Percentiles rank a stretch among this genome's conserved stretches.
phyloP scores from a whole-genome alignment of 2,888 invertebrate genomes.

The Achlya flavicornis region DNA sequence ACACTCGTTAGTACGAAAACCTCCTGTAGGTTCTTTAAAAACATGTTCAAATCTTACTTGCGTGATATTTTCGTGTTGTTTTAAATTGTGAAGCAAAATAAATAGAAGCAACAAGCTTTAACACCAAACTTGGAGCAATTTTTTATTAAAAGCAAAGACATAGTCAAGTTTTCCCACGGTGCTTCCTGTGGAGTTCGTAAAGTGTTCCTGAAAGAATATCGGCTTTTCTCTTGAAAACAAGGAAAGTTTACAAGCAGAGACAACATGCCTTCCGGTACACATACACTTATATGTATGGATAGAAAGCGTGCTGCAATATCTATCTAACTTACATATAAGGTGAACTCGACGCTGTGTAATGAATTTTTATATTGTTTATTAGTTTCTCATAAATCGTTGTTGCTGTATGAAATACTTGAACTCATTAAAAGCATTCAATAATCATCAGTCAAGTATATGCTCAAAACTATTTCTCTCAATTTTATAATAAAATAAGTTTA shows the following conservation, averaged over 20 bases:
- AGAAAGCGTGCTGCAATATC: background rate
- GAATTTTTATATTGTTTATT: background rate
- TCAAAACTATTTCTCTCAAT: no score
- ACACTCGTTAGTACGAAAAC: background rate
- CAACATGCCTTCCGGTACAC: slow-evolving; percentile 3
- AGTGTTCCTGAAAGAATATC: slow-evolving; percentile 23
- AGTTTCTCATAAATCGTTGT: background rate
- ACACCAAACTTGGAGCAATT: slow-evolving; percentile 17
- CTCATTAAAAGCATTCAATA: no score
- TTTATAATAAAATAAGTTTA: no score
- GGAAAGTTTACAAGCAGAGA: slow-evolving; percentile 7
- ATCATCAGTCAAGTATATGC: no score
- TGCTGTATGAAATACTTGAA: no score
- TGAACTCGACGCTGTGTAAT: background rate
- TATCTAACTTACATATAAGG: background rate
- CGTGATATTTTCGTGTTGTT: background rate
- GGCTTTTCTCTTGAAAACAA: slow-evolving; percentile 4
- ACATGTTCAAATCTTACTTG: background rate
- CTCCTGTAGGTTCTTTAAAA: background rate
- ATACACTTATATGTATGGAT: background rate
- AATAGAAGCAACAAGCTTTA: slow-evolving; percentile 23
- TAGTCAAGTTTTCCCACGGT: slow-evolving; percentile 27
- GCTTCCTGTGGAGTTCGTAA: slow-evolving; percentile 28
- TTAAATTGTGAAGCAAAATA: slow-evolving; percentile 18
- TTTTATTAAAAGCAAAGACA: slow-evolving; percentile 29